These are phyloP conservation scores for Drosophila lutescens DNA, from an alignment of 2,888 invertebrate genomes.

Conservation along the genomic window DNA sequence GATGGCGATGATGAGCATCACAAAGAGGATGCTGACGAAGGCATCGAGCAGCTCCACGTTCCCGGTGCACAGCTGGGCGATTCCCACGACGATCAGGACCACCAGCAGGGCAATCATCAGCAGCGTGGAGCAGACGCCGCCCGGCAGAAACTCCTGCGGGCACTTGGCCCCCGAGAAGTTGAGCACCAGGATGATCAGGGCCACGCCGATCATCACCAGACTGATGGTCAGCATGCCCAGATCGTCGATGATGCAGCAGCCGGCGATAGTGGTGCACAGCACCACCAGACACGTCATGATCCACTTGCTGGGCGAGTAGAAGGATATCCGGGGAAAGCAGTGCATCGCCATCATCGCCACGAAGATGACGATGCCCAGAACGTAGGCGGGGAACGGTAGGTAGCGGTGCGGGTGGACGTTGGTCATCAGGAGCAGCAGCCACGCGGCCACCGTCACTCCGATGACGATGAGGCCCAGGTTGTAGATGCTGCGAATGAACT, in stretches of 20 bases:
- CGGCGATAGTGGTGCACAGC: conserved; percentile 13
- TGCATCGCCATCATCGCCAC: conserved; percentile 15
- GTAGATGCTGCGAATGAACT: conserved; percentile 25
- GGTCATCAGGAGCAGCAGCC: conserved; percentile 1
- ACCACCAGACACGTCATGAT: conserved; percentile 8
- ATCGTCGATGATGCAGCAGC: background rate
- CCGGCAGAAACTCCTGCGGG: conserved; percentile 32
- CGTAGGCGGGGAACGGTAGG: conserved; percentile 18
- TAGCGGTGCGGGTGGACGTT: background rate
- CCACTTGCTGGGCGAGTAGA: conserved; percentile 27
- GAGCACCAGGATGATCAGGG: conserved; percentile 9
- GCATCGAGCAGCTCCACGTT: conserved; percentile 1
- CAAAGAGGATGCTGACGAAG: conserved; percentile 24
- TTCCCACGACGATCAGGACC: conserved; percentile 3
- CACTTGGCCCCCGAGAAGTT: conserved; percentile 42
- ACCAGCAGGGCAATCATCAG: conserved; percentile 19
- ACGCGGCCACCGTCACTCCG: conserved; percentile 1
- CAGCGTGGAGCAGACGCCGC: conserved; percentile 27
- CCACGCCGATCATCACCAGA: background rate
- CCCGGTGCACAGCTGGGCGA: conserved; percentile 8
- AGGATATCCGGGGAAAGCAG: conserved; percentile 16
- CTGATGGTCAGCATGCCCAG: background rate
- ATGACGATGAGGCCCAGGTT: conserved; percentile 7
- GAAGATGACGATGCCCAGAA: conserved; percentile 9
- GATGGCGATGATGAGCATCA: conserved; percentile 35